Evolutionary conservation across 2,113 vertebrate species (phyloP).

Genomic region (Macrotus californicus): DNA sequence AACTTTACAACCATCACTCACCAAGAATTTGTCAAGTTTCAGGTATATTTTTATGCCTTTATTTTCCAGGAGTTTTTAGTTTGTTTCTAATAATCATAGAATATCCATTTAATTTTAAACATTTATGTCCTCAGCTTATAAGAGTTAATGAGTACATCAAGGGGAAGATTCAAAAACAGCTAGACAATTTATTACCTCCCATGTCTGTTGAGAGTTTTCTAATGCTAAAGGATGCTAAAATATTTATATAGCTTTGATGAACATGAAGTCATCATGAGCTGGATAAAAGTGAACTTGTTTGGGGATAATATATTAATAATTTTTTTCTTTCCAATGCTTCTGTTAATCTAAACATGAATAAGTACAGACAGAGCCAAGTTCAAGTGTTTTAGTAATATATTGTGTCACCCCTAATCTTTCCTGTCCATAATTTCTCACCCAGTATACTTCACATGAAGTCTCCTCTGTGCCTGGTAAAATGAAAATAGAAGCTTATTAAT

Average conservation of each 20-base stretch:
- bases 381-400: neutral
- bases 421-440: neutral
- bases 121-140: neutral
- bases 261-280: neutral
- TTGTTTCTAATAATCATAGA: neutral
- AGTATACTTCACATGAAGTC: neutral
- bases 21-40: neutral
- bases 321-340: neutral
- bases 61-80: neutral
- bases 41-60: neutral
- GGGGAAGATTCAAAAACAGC: neutral
- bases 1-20: neutral
- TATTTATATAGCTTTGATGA: neutral
- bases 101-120: neutral
- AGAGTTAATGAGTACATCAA: neutral
- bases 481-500: neutral
- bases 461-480: neutral
- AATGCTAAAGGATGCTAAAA: neutral
- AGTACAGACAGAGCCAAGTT: neutral
- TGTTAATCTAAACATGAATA: neutral
- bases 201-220: neutral
- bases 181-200: neutral
- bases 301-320: neutral
- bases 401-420: neutral
- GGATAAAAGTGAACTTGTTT: neutral